Conservation (phyloP, 2,113 vertebrate genomes). For the Macaca mulatta region DNA sequence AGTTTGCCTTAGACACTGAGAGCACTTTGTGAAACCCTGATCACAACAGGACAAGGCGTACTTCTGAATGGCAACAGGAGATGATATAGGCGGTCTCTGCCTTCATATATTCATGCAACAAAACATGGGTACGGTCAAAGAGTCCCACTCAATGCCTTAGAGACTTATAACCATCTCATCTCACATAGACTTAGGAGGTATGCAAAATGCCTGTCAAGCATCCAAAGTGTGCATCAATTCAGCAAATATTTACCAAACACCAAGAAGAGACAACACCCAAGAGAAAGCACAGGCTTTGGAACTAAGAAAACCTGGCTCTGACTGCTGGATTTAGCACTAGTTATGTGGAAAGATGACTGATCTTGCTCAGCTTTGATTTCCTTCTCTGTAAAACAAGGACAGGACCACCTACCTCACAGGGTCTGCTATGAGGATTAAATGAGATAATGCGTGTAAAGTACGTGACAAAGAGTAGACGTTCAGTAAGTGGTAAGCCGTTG, state of each 20-base stretch:
- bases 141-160: not conserved
- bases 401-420: not conserved
- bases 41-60: not conserved
- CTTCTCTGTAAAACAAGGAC: not conserved
- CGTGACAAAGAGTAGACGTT: not conserved
- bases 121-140: not conserved
- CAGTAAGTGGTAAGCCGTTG: not conserved
- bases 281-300: not conserved
- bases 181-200: not conserved
- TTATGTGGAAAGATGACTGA: not conserved
- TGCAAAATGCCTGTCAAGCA: not conserved
- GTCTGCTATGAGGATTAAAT: constrained; percentile 4
- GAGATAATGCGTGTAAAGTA: not conserved
- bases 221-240: not conserved
- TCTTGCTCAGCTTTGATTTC: constrained; percentile 9
- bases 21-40: not conserved
- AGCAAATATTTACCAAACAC: constrained; percentile 39
- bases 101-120: not conserved
- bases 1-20: not conserved
- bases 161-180: not conserved
- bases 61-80: not conserved
- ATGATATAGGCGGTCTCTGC: not conserved
- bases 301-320: not conserved
- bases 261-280: not conserved
- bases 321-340: not conserved